Evolutionary conservation across 2,797 vertebrate species (phyloP), one percentile per base, ranked within the genome.

Genomic region (Okamejei kenojei): DNA sequence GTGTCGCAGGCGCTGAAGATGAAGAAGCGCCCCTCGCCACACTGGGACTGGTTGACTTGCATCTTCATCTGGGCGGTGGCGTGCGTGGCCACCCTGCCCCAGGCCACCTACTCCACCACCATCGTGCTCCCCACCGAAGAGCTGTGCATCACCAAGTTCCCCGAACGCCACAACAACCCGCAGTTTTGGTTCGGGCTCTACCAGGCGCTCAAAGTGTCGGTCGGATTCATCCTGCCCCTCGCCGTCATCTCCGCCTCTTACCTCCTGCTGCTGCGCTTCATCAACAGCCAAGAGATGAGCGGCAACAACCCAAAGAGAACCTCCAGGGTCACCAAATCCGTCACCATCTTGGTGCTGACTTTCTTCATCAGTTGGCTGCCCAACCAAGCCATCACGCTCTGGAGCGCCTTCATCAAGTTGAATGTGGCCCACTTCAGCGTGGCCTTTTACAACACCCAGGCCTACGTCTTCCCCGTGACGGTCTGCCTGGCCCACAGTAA

Each of bases 301-400:
- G 94, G 95, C 38, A 95, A 95, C 93, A 95, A 96, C 93, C 95
- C 93, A 5, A 45, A 94, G 77, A 95, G 96, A 0, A 95, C 96
- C 82, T 97, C 96, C 93, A 97, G 96, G 94, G 95, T 97, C 93
- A 97, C 97, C 45, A 95, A 95, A 93, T 97, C 96, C 0, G 96
- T 97, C 93, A 96, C 96, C 93, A 95, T 97, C 0, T 96, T 97
- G 9, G 97, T 97, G 54, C 94, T 97, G 74, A 96, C 97, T 61
- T 97, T 97, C 93, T 97, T 97, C 94, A 26, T 97, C 90, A 97
- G 97, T 95, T 97, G 97, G 97, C 95, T 97, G 90, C 97, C 97
- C 82, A 97, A 97, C 93, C 97, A 97, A 94, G 97, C 97, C 0
- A 95, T 97, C 90, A 97, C 97, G 7, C 93, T 97, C 84, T 97